These are phyloP conservation scores for Enteromius treurensis DNA, from an alignment of 2,797 vertebrate species.

Conservation along the genomic window DNA sequence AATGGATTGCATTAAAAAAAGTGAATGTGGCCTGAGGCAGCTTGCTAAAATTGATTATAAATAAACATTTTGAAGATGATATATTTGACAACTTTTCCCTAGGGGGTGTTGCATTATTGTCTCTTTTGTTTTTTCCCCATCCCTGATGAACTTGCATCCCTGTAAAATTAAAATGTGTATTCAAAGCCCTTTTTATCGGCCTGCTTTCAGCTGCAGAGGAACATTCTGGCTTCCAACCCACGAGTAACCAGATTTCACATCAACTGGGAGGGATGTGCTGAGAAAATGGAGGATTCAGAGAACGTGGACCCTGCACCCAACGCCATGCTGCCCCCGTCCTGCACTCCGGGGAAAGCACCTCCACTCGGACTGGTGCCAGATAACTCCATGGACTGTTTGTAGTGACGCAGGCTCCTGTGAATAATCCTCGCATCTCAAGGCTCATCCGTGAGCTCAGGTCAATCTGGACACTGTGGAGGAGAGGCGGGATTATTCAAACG, in stretches of 20 bases:
- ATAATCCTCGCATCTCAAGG: slow-evolving; percentile 36
- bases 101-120: not conserved
- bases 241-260: slow-evolving; percentile 94
- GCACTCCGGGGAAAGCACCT: slow-evolving; percentile 81
- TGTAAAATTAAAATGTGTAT: not conserved
- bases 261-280: slow-evolving; percentile 88
- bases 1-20: not conserved
- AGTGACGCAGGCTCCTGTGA: slow-evolving; percentile 57
- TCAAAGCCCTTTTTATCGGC: not conserved
- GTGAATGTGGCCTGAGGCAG: not conserved
- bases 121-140: not conserved
- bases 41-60: not conserved
- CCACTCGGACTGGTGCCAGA: slow-evolving; percentile 84
- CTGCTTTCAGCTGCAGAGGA: slow-evolving; percentile 86
- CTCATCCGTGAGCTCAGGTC: slow-evolving; percentile 36
- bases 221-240: slow-evolving; percentile 91
- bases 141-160: not conserved
- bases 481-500: slow-evolving; percentile 21
- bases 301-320: slow-evolving; percentile 85
- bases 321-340: slow-evolving; percentile 81
- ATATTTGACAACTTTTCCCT: not conserved
- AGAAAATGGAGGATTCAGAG: slow-evolving; percentile 87
- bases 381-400: slow-evolving; percentile 94
- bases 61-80: not conserved
- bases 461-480: slow-evolving; percentile 36